Base-by-base conservation (phyloP, 1,140 invertebrate species). In the Heliconius hewitsoni region DNA sequence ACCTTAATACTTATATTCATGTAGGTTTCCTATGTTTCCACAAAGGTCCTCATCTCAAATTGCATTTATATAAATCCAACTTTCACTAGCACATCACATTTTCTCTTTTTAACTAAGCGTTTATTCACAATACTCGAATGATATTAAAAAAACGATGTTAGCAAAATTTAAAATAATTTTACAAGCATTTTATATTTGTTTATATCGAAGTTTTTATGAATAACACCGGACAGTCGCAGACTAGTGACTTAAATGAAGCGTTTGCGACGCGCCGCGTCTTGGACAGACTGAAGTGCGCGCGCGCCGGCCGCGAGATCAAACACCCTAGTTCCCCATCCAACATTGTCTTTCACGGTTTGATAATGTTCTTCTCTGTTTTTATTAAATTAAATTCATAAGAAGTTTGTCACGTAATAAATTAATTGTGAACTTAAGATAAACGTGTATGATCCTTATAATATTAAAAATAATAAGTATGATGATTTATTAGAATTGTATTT, bases 1-100 rank as follows among this genome's bases (percentile, higher is more conserved):
- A 93, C 91, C 91, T 90, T 88, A 82, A 79, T 87, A 80, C 87
- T 90, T 85, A 86, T 85, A 86, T 86, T 90, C 92, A 94, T 93
- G 85, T 90, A 93, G 86, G 81, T 80, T 80, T 80, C 72, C 87
- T 89, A 89, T 84, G 84, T 88, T 83, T 89, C 89, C 86, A 90
- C 83, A 82, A 86, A 87, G 86, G 86, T 88, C 89, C 87, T 88
- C 92, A 94, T 94, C 86, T 92, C 92, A 89, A 87, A 84, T 84
- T 85, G 60, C 60, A 30, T 66, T 83, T 85, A 90, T 90, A 84
- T 84, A 80, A 73, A 66, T 30, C 60, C 60, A 82, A 92, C 91
- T 94, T 90, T 91, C 89, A 91, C 88, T 82, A 84, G 86, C 86
- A 92, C 91, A 87, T 86, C 82, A 83, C 78, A 78, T 83, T 74